Conservation (phyloP, 2,797 vertebrate genomes). For the Hylomyscus alleni region DNA sequence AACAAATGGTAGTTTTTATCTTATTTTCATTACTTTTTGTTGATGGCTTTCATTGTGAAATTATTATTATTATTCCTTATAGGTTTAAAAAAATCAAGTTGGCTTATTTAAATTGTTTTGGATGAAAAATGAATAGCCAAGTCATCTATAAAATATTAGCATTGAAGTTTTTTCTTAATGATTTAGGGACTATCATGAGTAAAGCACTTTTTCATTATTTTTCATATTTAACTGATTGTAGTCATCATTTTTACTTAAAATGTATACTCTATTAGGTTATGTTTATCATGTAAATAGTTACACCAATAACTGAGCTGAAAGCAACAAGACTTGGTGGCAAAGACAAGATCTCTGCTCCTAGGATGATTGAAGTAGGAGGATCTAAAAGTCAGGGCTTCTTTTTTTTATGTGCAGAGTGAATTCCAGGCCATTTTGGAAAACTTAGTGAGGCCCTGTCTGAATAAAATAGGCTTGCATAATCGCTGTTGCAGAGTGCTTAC, state of each 20-base stretch:
- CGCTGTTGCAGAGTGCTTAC: not conserved
- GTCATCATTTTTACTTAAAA: slow-evolving; percentile 40
- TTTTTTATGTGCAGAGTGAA: not conserved
- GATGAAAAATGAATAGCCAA: slow-evolving; percentile 11
- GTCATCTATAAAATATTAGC: slow-evolving; percentile 37
- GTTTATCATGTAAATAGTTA: slow-evolving; percentile 51
- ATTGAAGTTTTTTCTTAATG: slow-evolving; percentile 45
- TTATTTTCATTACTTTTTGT: not conserved
- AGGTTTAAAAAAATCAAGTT: slow-evolving; percentile 2
- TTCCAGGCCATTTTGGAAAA: not conserved
- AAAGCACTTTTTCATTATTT: slow-evolving; percentile 36
- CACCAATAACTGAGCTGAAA: not conserved
- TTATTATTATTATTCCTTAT: not conserved
- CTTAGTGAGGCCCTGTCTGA: not conserved
- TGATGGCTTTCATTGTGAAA: not conserved
- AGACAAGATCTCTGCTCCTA: not conserved
- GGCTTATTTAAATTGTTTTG: not conserved
- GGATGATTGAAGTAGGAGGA: too few species aligned
- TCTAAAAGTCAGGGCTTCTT: not conserved
- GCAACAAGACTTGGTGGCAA: not conserved
- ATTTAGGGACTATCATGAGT: not conserved
- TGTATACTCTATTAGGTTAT: slow-evolving; percentile 37
- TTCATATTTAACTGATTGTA: slow-evolving; percentile 33
- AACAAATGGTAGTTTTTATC: slow-evolving; percentile 4
- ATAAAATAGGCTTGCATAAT: not conserved